A percentile compares a stretch with the other conserved stretches of the same genome.
Conservation (phyloP, 2,888 invertebrate genomes). For the Acleris laterana region DNA sequence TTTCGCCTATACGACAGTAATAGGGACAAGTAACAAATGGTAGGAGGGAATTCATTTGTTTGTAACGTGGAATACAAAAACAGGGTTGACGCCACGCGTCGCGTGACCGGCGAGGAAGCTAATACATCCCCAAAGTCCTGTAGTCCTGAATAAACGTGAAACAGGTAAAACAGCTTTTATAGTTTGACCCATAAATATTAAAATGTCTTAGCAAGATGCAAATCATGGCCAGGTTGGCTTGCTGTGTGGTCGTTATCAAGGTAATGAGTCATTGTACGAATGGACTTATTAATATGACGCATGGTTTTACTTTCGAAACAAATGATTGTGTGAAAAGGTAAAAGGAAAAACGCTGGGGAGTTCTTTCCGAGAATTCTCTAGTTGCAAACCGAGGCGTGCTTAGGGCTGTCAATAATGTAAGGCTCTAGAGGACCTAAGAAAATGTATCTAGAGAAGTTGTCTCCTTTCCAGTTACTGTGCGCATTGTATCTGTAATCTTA, state of each 20-base stretch:
- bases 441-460: not conserved
- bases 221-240: constrained; percentile 43
- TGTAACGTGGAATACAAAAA: constrained; percentile 62
- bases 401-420: constrained; percentile 22
- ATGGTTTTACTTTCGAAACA: constrained; percentile 42
- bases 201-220: constrained; percentile 6
- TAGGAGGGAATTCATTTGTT: constrained; percentile 66
- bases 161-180: constrained; percentile 39
- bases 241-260: constrained; percentile 66
- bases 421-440: constrained; percentile 1
- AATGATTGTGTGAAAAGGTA: constrained; percentile 20
- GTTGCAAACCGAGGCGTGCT: constrained; percentile 4
- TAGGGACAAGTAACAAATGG: constrained; percentile 51
- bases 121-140: constrained; percentile 41
- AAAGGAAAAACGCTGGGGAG: constrained; percentile 6
- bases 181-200: not conserved
- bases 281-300: constrained; percentile 70
- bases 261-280: constrained; percentile 75
- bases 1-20: constrained; percentile 41
- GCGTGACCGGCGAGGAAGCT: constrained; percentile 60
- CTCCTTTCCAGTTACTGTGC: no score
- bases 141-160: constrained; percentile 23
- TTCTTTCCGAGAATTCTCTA: not conserved
- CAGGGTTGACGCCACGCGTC: constrained; percentile 65
- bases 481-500: no score